Evolutionary conservation across 2,113 vertebrate species (phyloP), one percentile per base, ranked within the genome.

Genomic region (Takifugu flavidus): DNA sequence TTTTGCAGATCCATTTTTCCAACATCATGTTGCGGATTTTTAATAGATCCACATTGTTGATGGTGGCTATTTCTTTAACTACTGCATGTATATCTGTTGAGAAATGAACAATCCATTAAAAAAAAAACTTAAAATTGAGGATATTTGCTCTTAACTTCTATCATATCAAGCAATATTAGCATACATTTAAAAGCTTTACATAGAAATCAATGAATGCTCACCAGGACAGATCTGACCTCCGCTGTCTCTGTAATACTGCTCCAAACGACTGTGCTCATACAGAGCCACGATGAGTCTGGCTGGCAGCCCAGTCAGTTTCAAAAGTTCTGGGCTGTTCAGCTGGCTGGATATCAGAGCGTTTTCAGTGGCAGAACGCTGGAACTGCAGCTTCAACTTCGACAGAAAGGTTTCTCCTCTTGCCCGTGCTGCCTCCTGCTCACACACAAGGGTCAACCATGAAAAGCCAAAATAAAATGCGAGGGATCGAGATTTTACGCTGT

Each of bases 1-100:
- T 91, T 26, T 92, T 93, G 62, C 94, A 98, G 51, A 99, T 89
- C 95, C 95, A 99, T 53, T 95, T 95, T 64, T 97, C 93, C 79
- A 98, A 78, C 60, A 98, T 80, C 59, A 91, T 89, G 59, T 93
- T 92, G 65, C 92, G 88, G 29, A 96, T 92, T 83, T 96, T 95
- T 29, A 92, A 82, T 72, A 98, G 90, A 62, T 96, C 92, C 73
- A 97, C 73, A 11, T 89, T 79, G 55, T 98, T 98, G 52, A 98
- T 92, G 71, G 91, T 74, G 0, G 95, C 93, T 34, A 98, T 94
- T 83, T 98, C 94, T 75, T 90, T 94, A 3, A 93, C 93, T 29
- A 92, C 93, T 3, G 57, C 59, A 0, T 97, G 95, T 75, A 99
- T 94, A 78, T 98, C 97, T 99, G 58, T 5, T 64, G 13, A 77